Evolutionary conservation across 2,113 vertebrate species (phyloP), one percentile per base, ranked within the genome.

Genomic region (Terrapene triunguis): DNA sequence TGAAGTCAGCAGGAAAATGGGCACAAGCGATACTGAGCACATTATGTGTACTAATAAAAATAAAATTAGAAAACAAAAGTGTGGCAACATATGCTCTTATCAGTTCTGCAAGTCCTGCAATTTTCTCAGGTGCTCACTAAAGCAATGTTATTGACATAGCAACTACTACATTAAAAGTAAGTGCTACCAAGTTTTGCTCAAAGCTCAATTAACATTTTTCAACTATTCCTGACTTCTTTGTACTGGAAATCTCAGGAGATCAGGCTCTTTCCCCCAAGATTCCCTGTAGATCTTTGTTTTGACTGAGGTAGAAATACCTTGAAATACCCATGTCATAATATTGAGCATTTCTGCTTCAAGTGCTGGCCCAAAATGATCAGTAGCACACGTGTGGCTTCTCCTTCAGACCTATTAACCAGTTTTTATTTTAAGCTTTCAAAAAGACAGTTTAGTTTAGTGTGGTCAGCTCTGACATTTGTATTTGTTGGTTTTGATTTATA

Each of bases 1-100:
- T 42, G 82, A 78, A 95, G 93, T 94, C 95, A 97, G 96, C 93
- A 95, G 94, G 85, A 96, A 95, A 94, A 92, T 0, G n/a, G 92
- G 48, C 82, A 93, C 6, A 42, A 96, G 82, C 78, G 82, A 48
- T 57, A 59, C 62, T 16, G 78, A 94, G 74, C 16, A 51, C 93
- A 86, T 90, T 86, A 88, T 86, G 27, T 38, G 80, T 21, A 84
- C 87, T 94, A 96, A 97, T 90, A 96, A 95, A 97, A 65, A 92
- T 89, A 69, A 51, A 89, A 80, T 53, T 10, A 22, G 59, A 92
- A 95, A 97, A n/a, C 5, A n/a, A 89, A 69, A 90, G 25, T 1
- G 0, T 24, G 48, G 92, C 74, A 93, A 89, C 35, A 79, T 12
- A 57, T 19, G 90, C 93, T 89, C 85, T 21, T 80, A 85, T 8